Evolutionary conservation across 64 coral and sea anemone species (phyloP).

Genomic region (Montipora foliosa): DNA sequence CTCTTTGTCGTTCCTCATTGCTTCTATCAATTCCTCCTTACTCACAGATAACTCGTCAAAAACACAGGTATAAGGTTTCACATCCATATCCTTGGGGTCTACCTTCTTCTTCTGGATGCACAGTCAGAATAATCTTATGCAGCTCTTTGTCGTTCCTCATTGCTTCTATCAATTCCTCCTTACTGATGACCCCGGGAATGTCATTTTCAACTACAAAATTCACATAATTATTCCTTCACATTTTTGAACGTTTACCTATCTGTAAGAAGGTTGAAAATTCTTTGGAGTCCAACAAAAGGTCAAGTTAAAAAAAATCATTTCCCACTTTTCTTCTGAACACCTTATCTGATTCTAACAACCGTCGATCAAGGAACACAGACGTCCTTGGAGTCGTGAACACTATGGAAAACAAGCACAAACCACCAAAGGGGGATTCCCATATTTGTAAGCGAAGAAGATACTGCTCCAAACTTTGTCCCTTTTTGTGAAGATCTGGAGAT

Average conservation of each 20-base stretch:
- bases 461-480: no score
- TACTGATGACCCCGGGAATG: neutral
- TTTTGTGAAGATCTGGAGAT: no score
- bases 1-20: neutral
- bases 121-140: neutral
- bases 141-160: neutral
- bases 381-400: no score
- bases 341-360: no score
- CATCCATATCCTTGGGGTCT: neutral
- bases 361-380: no score
- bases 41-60: neutral
- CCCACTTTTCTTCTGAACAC: no score
- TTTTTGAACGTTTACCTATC: constrained; percentile 15
- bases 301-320: no score
- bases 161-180: constrained; percentile 27
- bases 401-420: no score
- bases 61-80: neutral
- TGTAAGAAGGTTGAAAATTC: neutral
- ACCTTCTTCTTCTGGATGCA: neutral
- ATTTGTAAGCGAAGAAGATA: no score
- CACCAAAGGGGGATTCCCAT: no score
- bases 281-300: no score
- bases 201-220: constrained; percentile 7
- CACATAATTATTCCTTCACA: neutral
- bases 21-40: constrained; percentile 23